Percentiles rank a stretch among this genome's conserved stretches.
phyloP scores from a whole-genome alignment of 2,888 invertebrate species.

The Cenopis cana region DNA sequence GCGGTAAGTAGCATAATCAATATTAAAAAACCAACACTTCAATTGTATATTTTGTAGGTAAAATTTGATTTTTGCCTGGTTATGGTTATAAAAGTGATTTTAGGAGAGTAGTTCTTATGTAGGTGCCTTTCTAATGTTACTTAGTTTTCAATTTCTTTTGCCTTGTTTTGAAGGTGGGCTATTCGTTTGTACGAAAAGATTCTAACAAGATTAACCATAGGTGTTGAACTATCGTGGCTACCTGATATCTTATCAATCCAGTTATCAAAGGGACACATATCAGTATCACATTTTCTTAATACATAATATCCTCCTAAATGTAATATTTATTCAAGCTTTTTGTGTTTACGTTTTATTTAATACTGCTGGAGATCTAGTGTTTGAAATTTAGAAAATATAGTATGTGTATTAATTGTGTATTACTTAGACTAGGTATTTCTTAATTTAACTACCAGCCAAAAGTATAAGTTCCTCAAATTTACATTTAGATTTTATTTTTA shows the following conservation, averaged over 20 bases:
- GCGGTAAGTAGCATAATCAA: slow-evolving; percentile 70
- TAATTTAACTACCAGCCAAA: too few relatives aligned
- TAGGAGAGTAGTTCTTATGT: slow-evolving; percentile 49
- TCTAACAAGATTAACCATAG: slow-evolving; percentile 39
- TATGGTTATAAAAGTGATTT: slow-evolving; percentile 56
- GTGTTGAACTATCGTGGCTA: slow-evolving; percentile 47
- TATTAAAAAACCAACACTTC: slow-evolving; percentile 48
- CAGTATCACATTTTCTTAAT: slow-evolving; percentile 34
- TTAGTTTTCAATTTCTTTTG: slow-evolving; percentile 54
- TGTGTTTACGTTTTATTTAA: background rate
- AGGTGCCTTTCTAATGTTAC: slow-evolving; percentile 72
- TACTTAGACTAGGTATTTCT: background rate
- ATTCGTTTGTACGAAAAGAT: slow-evolving; percentile 23
- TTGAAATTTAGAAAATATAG: background rate
- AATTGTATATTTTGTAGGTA: slow-evolving; percentile 43
- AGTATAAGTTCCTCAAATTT: too few relatives aligned
- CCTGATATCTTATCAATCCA: slow-evolving; percentile 58
- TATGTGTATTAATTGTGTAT: background rate
- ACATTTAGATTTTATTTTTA: background rate
- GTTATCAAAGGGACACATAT: slow-evolving; percentile 42
- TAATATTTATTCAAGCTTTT: background rate
- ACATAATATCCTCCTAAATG: slow-evolving; percentile 19
- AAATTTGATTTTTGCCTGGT: slow-evolving; percentile 52
- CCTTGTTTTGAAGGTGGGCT: slow-evolving; percentile 28
- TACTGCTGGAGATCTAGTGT: background rate